Evolutionary conservation across 2,888 invertebrate species (phyloP).

Genomic region (Xestia xanthographa): DNA sequence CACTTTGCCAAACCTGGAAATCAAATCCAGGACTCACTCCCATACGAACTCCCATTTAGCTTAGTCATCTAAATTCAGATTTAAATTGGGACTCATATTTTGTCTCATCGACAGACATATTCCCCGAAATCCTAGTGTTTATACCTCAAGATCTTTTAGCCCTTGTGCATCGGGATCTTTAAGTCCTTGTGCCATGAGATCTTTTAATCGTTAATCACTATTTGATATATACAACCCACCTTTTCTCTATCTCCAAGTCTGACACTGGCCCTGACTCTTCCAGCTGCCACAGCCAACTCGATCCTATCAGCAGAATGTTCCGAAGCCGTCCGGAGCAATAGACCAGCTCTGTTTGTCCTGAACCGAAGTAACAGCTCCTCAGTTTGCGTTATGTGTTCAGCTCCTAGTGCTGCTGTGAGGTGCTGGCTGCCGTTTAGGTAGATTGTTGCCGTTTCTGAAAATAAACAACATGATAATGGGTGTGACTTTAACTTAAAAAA

Average conservation of each 20-base stretch:
- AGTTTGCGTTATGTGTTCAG: constrained; percentile 96
- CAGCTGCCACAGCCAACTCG: constrained; percentile 96
- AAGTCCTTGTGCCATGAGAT: not conserved
- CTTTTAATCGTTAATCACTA: not conserved
- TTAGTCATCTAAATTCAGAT: not conserved
- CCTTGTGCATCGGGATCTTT: not conserved
- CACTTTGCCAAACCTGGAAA: not conserved
- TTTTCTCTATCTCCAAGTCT: constrained; percentile 96
- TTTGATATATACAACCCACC: constrained; percentile 84
- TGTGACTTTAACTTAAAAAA: not conserved
- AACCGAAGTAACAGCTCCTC: constrained; percentile 97
- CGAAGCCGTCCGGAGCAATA: constrained; percentile 95
- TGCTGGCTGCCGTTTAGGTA: constrained; percentile 97
- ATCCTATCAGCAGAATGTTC: constrained; percentile 95
- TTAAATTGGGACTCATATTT: not conserved
- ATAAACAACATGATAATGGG: not conserved
- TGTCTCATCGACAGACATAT: not conserved
- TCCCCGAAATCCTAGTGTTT: not conserved
- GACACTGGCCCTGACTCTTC: constrained; percentile 95
- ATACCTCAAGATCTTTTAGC: not conserved
- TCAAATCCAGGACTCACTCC: not conserved
- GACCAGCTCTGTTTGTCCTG: constrained; percentile 94
- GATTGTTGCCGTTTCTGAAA: constrained; percentile 95
- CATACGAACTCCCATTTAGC: not conserved
- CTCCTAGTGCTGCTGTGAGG: constrained; percentile 93